These are phyloP conservation scores for Sandelia bainsii DNA, from an alignment of 2,797 vertebrate species.

Conservation along the genomic window DNA sequence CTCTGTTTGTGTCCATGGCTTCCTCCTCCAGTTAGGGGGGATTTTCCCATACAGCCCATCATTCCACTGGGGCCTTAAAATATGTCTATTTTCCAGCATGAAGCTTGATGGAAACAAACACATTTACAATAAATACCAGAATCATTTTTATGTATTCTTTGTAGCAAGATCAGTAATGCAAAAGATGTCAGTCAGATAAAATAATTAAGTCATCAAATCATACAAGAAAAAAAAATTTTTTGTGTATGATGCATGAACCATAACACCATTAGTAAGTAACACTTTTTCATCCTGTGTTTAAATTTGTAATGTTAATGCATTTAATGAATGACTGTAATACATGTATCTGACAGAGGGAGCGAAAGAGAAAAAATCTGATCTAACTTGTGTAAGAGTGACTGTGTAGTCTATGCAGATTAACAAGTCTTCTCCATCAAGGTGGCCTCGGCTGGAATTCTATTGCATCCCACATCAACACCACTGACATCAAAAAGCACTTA, in stretches of 20 bases:
- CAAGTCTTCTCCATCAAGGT: slow-evolving; percentile 71
- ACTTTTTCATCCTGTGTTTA: background rate
- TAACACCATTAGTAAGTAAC: background rate
- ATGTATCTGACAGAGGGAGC: background rate
- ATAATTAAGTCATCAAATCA: slow-evolving; percentile 2
- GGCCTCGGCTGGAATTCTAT: slow-evolving; percentile 77
- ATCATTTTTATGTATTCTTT: slow-evolving; percentile 29
- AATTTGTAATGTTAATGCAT: background rate
- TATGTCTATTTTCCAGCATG: slow-evolving; percentile 72
- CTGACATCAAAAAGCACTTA: slow-evolving; percentile 82
- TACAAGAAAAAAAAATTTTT: background rate
- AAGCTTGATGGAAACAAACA: slow-evolving; percentile 69
- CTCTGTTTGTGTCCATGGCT: slow-evolving; percentile 76
- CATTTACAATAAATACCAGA: slow-evolving; percentile 42
- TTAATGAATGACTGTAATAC: background rate
- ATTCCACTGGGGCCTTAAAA: slow-evolving; percentile 58
- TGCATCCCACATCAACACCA: slow-evolving; percentile 81
- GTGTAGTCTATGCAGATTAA: slow-evolving; percentile 36
- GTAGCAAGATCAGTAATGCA: background rate
- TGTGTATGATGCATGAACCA: background rate
- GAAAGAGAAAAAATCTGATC: background rate
- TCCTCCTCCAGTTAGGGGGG: slow-evolving; percentile 69
- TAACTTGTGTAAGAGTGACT: slow-evolving; percentile 23
- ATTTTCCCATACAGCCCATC: slow-evolving; percentile 76
- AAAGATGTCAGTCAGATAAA: slow-evolving; percentile 10